A percentile compares a stretch with the other conserved stretches of the same genome.
phyloP scores from a whole-genome alignment of 2,797 vertebrate species.

The Urocyon cinereoargenteus region DNA sequence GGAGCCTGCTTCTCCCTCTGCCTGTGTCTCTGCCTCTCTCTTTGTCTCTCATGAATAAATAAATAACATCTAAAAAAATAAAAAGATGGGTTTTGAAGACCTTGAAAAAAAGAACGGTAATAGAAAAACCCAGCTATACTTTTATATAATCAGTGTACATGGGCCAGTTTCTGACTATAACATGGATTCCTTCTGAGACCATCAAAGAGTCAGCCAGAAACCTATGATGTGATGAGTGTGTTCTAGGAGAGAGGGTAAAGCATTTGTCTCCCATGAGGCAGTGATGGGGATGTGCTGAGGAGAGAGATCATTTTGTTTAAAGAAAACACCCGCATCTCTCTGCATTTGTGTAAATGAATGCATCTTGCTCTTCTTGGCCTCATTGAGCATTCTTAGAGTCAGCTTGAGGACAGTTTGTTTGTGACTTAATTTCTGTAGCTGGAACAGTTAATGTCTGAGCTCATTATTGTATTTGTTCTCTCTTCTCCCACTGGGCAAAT shows the following conservation, averaged over 20 bases:
- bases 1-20: too few relatives aligned
- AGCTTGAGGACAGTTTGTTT: neutral
- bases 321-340: neutral
- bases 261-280: neutral
- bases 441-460: neutral
- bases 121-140: neutral
- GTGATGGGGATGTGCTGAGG: neutral
- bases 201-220: neutral
- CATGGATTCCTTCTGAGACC: neutral
- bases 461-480: conserved; percentile 17
- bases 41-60: too few relatives aligned
- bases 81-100: neutral
- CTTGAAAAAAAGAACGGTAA: neutral
- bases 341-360: conserved; percentile 19
- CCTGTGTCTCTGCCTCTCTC: too few relatives aligned
- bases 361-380: neutral
- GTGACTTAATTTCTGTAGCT: conserved; percentile 27
- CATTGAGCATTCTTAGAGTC: neutral
- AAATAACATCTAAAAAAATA: too few relatives aligned
- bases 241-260: neutral
- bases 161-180: neutral
- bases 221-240: neutral
- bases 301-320: neutral
- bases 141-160: neutral
- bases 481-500: conserved; percentile 46